These are phyloP conservation scores for Molossus alvarezi DNA, from an alignment of 2,797 vertebrate genomes.

Conservation along the genomic window DNA sequence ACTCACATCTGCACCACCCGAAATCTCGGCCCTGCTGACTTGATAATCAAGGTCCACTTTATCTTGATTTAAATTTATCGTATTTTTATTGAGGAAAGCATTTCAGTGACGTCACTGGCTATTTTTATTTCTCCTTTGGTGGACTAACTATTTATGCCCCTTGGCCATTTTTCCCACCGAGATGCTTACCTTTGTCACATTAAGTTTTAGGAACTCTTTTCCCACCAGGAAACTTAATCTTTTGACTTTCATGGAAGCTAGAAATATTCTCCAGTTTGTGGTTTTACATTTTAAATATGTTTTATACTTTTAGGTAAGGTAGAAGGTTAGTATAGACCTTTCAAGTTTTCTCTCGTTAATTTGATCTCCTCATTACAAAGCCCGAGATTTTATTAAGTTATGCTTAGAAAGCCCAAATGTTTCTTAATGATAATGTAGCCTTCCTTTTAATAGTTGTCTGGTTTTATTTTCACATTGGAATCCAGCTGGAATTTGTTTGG, in stretches of 20 bases:
- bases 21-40: background rate
- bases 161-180: conserved; percentile 40
- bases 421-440: conserved; percentile 10
- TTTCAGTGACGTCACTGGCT: background rate
- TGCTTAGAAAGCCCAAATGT: background rate
- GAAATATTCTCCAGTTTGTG: conserved; percentile 15
- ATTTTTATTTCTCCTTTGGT: background rate
- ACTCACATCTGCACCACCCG: background rate
- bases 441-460: background rate
- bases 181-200: background rate
- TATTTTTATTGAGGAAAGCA: background rate
- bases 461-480: background rate
- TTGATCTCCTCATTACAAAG: conserved; percentile 10
- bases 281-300: conserved; percentile 36
- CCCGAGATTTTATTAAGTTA: conserved; percentile 56
- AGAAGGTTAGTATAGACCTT: background rate
- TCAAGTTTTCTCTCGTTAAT: conserved; percentile 48
- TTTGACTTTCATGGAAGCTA: background rate
- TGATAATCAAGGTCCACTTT: conserved; percentile 25
- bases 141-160: background rate
- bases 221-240: conserved; percentile 38
- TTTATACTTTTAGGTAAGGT: background rate
- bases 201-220: conserved; percentile 34
- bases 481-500: conserved; percentile 8
- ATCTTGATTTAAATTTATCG: conserved; percentile 1